Conservation (phyloP, 2,113 vertebrate genomes). For the Alouatta palliata region DNA sequence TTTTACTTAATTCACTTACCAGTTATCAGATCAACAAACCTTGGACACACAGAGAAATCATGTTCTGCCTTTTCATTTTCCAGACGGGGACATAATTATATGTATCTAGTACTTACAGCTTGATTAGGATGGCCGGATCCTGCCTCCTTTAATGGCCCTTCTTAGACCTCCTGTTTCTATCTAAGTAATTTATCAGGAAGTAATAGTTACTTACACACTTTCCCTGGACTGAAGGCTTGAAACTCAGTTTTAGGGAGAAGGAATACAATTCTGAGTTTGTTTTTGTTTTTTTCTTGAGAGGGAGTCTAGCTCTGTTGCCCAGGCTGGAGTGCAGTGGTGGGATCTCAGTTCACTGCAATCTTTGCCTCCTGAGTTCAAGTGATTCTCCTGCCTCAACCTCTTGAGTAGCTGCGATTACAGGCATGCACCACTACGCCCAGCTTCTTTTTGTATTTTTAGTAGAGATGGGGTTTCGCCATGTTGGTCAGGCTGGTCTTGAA, state of each 20-base stretch:
- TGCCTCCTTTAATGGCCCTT: not conserved
- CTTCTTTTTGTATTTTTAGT: too few species aligned
- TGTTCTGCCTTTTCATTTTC: constrained; percentile 21
- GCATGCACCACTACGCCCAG: rapidly evolving
- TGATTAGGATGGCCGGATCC: not conserved
- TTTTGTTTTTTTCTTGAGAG: not conserved
- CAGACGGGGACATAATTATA: not conserved
- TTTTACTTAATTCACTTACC: constrained; percentile 59
- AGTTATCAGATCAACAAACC: constrained; percentile 43
- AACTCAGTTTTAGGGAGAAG: not conserved
- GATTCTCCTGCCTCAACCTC: too few species aligned
- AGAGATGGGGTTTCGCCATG: too few species aligned
- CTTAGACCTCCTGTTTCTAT: not conserved
- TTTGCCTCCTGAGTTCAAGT: too few species aligned
- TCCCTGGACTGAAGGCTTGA: not conserved
- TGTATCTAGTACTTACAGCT: not conserved
- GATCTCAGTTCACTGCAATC: too few species aligned
- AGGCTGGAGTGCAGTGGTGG: too few species aligned
- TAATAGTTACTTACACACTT: not conserved
- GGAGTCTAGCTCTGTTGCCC: too few species aligned
- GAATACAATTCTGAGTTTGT: not conserved
- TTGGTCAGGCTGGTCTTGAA: too few species aligned
- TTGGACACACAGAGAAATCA: constrained; percentile 21
- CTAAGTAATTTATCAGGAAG: not conserved
- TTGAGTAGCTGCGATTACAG: too few species aligned